Evolutionary conservation across 2,888 invertebrate species (phyloP).

Genomic region (Isoperla grammatica): DNA sequence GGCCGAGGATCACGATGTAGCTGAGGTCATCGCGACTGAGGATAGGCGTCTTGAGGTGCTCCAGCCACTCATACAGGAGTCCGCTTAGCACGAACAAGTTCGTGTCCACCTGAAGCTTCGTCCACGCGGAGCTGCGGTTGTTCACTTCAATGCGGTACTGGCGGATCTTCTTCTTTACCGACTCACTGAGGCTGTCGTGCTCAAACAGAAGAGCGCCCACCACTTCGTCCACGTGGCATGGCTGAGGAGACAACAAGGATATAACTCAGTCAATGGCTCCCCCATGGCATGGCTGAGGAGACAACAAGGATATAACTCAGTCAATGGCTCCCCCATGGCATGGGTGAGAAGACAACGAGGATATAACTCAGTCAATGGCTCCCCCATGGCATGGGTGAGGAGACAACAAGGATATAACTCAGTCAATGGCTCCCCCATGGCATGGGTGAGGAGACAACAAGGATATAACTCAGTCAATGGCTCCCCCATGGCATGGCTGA

Average conservation of each 20-base stretch:
- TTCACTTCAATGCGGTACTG: constrained; percentile 58
- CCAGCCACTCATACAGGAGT: constrained; percentile 71
- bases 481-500: no score
- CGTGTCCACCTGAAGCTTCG: constrained; percentile 58
- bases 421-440: no score
- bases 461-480: no score
- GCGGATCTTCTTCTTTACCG: constrained; percentile 42
- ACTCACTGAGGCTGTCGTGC: constrained; percentile 52
- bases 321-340: no score
- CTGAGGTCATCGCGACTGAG: constrained; percentile 61
- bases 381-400: no score
- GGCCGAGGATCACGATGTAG: constrained; percentile 56
- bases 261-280: no score
- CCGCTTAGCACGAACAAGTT: constrained; percentile 55
- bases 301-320: no score
- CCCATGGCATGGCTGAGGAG: no score
- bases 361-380: no score
- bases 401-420: no score
- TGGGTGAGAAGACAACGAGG: no score
- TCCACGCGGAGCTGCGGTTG: constrained; percentile 59
- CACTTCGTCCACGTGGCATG: constrained; percentile 38
- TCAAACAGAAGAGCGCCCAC: constrained; percentile 55
- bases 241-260: constrained; percentile 11
- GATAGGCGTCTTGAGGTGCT: constrained; percentile 63
- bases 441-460: no score